A percentile compares a stretch with the other conserved stretches of the same genome.
Conservation (phyloP, 2,113 vertebrate species). For the Talpa occidentalis region DNA sequence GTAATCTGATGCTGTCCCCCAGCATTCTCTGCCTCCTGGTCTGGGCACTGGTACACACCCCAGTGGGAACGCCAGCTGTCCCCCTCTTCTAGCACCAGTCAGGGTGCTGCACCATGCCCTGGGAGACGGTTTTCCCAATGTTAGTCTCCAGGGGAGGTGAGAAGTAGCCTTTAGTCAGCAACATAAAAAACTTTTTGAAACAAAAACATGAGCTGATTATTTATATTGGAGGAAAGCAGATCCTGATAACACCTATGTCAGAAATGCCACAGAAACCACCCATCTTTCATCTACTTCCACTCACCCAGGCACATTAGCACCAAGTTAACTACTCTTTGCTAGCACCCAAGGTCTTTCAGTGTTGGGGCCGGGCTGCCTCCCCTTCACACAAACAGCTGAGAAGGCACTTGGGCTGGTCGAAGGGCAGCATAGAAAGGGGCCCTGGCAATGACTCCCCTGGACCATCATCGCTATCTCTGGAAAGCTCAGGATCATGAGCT, state of each 20-base stretch:
- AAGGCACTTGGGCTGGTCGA: not conserved
- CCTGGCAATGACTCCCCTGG: not conserved
- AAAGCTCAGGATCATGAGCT: constrained; percentile 65
- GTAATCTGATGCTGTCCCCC: constrained; percentile 62
- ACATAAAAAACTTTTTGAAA: constrained; percentile 74
- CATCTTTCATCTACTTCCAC: constrained; percentile 74
- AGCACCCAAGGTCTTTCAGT: constrained; percentile 67
- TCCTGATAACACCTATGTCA: constrained; percentile 69
- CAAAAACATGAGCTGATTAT: constrained; percentile 82
- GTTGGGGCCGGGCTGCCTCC: constrained; percentile 36
- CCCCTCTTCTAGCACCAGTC: constrained; percentile 82
- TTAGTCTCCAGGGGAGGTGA: constrained; percentile 90
- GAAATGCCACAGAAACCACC: constrained; percentile 70
- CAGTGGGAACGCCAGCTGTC: constrained; percentile 80
- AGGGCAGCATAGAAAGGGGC: not conserved
- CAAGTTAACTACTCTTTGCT: constrained; percentile 83
- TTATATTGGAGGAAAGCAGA: constrained; percentile 73
- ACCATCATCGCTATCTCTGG: constrained; percentile 39
- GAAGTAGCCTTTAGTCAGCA: constrained; percentile 75
- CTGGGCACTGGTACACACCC: constrained; percentile 72
- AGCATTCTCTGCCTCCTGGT: constrained; percentile 77
- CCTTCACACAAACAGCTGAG: not conserved
- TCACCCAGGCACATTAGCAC: constrained; percentile 89
- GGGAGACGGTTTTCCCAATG: constrained; percentile 80
- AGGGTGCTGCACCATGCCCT: constrained; percentile 80